Base-by-base conservation (phyloP, 2,113 vertebrate species). In the Picathartes gymnocephalus region DNA sequence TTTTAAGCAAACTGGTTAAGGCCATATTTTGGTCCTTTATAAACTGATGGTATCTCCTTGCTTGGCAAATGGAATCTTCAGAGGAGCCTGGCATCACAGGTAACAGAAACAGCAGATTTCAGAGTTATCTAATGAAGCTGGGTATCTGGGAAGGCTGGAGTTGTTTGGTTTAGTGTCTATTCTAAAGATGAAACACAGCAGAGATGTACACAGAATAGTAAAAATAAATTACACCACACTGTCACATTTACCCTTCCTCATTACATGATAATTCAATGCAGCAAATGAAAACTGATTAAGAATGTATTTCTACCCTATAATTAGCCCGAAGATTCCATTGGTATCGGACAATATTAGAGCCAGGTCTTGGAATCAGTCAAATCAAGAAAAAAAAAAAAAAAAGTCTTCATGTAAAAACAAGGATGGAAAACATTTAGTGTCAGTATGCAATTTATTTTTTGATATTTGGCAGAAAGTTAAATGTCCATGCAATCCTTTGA, bases 391-490 rank as follows among this genome's bases (percentile, higher is more conserved):
- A 72, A 56, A 61, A 50, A 64, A 13, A 71, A 56, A 61, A 45
- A 64, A 13, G 28, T 42, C 42, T 81, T 58, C 76, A 73, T 0
- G 0, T 86, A 42, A 88, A 72, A 93, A 57, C 25, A 70, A 73
- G 71, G 80, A 88, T 54, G 68, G 54, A 82, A 87, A 90, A 72
- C 65, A 76, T 90, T 62, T 44, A 68, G 20, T 50, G 42, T 86
- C 92, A 86, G 68, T 15, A 14, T 39, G 60, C 45, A 90, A 62
- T 88, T 94, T 81, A 47, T 83, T 94, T 97, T 70, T 94, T 90
- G 71, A 11, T 90, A 70, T 58, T 96, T 96, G 79, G 86, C 82
- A 92, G 82, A 70, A 95, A 92, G 64, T 60, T 83, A 50, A 86
- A 88, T 15, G 56, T 62, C 91, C 86, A n/a, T 70, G 68, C 56